Evolutionary conservation across 2,113 vertebrate species (phyloP).

Genomic region (Rhagologus leucostigma): DNA sequence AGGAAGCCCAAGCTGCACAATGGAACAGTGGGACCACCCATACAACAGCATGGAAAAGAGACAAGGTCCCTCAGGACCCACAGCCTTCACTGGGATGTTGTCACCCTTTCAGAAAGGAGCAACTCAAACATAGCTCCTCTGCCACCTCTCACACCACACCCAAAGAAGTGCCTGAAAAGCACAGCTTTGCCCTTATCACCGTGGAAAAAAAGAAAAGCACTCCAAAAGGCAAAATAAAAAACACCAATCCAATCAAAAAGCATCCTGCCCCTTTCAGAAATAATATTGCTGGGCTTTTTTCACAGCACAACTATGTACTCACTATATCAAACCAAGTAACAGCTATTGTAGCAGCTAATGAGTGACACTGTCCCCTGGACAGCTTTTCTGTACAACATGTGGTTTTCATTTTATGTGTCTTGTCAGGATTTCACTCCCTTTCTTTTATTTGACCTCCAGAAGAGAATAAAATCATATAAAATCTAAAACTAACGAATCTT

Average conservation of each 20-base stretch:
- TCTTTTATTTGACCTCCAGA: slow-evolving; percentile 15
- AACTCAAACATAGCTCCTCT: not conserved
- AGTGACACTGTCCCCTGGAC: not conserved
- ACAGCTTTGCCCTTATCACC: not conserved
- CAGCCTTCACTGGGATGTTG: not conserved
- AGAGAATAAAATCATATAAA: not conserved
- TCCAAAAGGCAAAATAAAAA: not conserved
- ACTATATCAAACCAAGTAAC: not conserved
- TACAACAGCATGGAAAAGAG: accelerated
- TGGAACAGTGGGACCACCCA: not conserved
- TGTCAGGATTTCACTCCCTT: not conserved
- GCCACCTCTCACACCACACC: not conserved
- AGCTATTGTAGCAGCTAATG: not conserved
- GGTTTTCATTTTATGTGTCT: slow-evolving; percentile 3
- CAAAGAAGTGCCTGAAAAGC: not conserved
- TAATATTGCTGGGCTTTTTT: not conserved
- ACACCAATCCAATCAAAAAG: not conserved
- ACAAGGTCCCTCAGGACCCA: not conserved
- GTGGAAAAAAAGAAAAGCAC: not conserved
- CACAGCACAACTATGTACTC: not conserved
- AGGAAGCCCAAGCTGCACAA: not conserved
- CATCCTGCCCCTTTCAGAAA: not conserved
- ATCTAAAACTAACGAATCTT: not conserved
- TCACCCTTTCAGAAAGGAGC: not conserved
- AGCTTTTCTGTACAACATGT: slow-evolving; percentile 12